Conservation (phyloP, 2,797 vertebrate genomes). For the Limnodromus scolopaceus region DNA sequence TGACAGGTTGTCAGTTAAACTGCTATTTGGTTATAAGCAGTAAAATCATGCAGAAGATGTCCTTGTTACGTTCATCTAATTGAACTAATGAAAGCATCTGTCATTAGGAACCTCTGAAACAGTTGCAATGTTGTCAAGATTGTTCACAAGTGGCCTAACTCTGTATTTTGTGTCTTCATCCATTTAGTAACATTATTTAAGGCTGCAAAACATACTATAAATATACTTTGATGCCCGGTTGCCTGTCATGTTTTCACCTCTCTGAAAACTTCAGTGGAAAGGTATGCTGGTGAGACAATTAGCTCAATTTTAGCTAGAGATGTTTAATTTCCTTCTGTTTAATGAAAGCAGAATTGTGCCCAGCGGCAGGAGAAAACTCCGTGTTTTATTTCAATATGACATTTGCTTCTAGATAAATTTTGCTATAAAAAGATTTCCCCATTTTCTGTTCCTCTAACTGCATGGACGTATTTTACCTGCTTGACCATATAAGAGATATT, state of each 20-base stretch:
- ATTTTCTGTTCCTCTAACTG: background rate
- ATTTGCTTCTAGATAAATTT: background rate
- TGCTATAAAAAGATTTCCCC: background rate
- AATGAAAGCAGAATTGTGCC: background rate
- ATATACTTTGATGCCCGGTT: background rate
- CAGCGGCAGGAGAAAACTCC: background rate
- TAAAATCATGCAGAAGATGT: conserved; percentile 63
- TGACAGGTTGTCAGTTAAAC: conserved; percentile 55
- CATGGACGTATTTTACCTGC: background rate
- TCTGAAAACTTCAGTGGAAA: background rate
- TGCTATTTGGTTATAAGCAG: conserved; percentile 61
- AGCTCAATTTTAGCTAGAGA: background rate
- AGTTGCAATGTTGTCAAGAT: conserved; percentile 51
- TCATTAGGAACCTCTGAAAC: conserved; percentile 54
- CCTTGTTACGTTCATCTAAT: conserved; percentile 49
- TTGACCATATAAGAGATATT: background rate
- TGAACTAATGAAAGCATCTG: conserved; percentile 57
- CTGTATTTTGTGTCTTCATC: conserved; percentile 34
- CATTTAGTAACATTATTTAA: conserved; percentile 43
- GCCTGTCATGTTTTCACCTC: background rate
- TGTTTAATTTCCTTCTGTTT: background rate
- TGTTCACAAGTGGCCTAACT: conserved; percentile 19
- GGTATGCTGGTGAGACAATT: background rate
- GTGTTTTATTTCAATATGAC: background rate
- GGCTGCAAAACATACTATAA: conserved; percentile 16